phyloP scores from a whole-genome alignment of 1,140 invertebrate genomes.

The Asobara japonica region DNA sequence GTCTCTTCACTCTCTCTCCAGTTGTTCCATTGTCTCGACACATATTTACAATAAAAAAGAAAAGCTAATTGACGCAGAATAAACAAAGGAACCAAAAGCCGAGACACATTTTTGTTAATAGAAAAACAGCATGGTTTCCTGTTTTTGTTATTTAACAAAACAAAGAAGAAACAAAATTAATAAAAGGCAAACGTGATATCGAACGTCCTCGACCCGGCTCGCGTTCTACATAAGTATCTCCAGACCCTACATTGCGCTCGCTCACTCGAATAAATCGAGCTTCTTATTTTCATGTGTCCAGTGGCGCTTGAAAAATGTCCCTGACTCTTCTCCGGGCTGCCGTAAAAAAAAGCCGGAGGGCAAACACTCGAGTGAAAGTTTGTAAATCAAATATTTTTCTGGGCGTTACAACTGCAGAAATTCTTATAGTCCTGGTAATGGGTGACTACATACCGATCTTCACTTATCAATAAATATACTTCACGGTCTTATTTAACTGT shows the following conservation, averaged over 20 bases:
- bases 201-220: constrained; percentile 24
- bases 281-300: constrained; percentile 18
- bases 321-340: constrained; percentile 22
- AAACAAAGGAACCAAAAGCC: not conserved
- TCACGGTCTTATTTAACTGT: not conserved
- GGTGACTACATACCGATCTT: not conserved
- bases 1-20: constrained; percentile 11
- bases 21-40: not conserved
- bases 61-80: not conserved
- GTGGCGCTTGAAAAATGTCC: constrained; percentile 26
- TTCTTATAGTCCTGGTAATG: not conserved
- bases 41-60: not conserved
- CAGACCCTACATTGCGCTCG: not conserved
- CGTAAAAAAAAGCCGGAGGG: constrained; percentile 8
- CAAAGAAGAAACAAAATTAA: not conserved
- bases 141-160: not conserved
- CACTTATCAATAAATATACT: not conserved
- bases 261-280: constrained; percentile 2
- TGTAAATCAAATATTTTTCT: constrained; percentile 32
- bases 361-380: constrained; percentile 31
- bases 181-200: constrained; percentile 4
- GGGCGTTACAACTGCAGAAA: not conserved
- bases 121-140: not conserved
- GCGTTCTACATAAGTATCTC: constrained; percentile 3
- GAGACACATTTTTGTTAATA: too few relatives aligned